Evolutionary conservation across 1,140 invertebrate species (phyloP).

Genomic region (Sitophilus oryzae): DNA sequence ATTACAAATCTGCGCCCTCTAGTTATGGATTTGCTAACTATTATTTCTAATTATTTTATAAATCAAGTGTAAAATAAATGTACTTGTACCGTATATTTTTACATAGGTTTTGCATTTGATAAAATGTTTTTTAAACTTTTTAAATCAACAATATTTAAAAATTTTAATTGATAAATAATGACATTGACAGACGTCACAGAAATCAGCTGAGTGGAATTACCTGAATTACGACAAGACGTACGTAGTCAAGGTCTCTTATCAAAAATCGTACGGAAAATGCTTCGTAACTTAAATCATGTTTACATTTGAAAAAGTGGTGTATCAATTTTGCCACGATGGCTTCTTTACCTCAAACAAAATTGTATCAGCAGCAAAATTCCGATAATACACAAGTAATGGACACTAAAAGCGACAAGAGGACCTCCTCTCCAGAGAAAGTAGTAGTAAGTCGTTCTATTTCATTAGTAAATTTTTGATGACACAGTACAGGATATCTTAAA

Average conservation of each 20-base stretch:
- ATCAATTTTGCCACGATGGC: slow-evolving; percentile 29
- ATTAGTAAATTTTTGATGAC: background rate
- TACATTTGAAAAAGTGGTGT: background rate
- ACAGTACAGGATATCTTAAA: background rate
- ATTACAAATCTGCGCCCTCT: no score
- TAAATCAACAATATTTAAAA: no score
- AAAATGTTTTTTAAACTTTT: no score
- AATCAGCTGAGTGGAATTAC: background rate
- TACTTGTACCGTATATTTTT: no score
- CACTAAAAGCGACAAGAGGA: slow-evolving; percentile 18
- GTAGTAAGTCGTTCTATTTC: slow-evolving; percentile 11
- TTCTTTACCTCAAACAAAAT: slow-evolving; percentile 27
- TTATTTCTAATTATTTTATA: no score
- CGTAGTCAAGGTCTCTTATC: background rate
- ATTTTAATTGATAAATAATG: no score
- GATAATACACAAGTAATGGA: slow-evolving; percentile 23
- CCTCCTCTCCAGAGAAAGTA: slow-evolving; percentile 18
- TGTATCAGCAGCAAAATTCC: slow-evolving; percentile 20
- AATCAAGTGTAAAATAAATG: no score
- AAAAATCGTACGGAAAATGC: no score
- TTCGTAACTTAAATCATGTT: background rate
- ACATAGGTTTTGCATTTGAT: no score
- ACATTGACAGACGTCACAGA: background rate
- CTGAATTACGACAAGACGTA: background rate
- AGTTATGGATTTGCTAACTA: no score